Evolutionary conservation across 1,140 invertebrate species (phyloP), one percentile per base, ranked within the genome.

Genomic region (Episyrphus balteatus): DNA sequence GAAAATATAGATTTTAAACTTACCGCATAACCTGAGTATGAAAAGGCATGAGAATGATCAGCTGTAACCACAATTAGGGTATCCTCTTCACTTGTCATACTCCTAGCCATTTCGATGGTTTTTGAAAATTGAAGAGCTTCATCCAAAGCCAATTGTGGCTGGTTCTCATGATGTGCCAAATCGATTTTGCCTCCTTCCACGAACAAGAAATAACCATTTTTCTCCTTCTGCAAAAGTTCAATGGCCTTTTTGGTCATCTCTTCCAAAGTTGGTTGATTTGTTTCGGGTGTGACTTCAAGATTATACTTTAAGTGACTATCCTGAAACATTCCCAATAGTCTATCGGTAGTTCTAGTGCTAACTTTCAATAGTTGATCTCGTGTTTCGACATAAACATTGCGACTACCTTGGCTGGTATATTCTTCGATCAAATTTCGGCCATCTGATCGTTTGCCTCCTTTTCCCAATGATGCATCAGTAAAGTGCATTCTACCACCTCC

Each of bases 191-290:
- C 83, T 12, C 80, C 78, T 61, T 79, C 58, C 17, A 78, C 72
- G 54, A 64, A 68, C 26, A 63, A 47, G 52, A 83, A 78, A 52
- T 71, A 84, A 14, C 89, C 89, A 39, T 86, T 76, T 3, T 53
- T 49, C 13, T 19, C 59, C 51, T 79, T 81, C 2, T 73, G 71
- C 19, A 94, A 70, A 9, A 91, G 73, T 57, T 85, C 75, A 32
- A 94, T 83, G 8, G 89, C 88, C 51, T 80, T 80, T 56, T 76
- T 70, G 0, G 85, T 87, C 88, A 93, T 91, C 64, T 92, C 83
- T 39, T 74, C 75, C 3, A 94, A 66, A 2, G 75, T 74, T 3
- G 83, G 83, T 41, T 82, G 74, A 51, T 66, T 73, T 14, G 46
- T 62, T 13, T 15, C 43, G 19, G 44, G 49, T n/a, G 42, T 51